Base-by-base conservation (phyloP, 2,888 invertebrate genomes). In the Drosophila fungiperda region DNA sequence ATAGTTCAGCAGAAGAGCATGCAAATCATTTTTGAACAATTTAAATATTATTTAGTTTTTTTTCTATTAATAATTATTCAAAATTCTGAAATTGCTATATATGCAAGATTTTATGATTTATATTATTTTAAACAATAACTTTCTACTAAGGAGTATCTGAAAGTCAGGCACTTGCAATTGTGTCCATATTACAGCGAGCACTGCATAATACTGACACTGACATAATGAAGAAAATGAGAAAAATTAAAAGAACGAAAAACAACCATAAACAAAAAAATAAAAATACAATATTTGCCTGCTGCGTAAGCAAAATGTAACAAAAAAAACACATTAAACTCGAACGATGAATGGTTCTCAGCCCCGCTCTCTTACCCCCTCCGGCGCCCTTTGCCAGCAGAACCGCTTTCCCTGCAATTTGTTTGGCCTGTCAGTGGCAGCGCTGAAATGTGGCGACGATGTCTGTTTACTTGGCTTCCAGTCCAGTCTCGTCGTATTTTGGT, bases 371-470 rank as follows among this genome's bases (percentile, higher is more conserved):
- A 11, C 40, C 42, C 17, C 12, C 15, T 26, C 20, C 20, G 4
- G 23, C 15, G 23, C 61, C 48, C 15, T 36, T 36, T 23, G 11
- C 38, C 15, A 38, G 26, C n/a, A 33, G n/a, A 29, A 17, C 35
- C 38, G 48, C 32, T 33, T 29, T 36, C 73, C 67, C 78, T 73
- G 73, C 84, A 82, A 85, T 85, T 89, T 89, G 85, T 85, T 89
- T 84, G 79, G 74, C 85, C 85, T 89, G 85, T 84, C 85, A 89
- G 82, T 81, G 84, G 79, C 83, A 69, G 71, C 68, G 60, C 45
- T 64, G 61, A 83, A 88, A 83, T 82, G 80, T 61, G 89, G 81
- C 84, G 83, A 84, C 80, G 63, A 67, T 67, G 74, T 71, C 74
- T 80, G 78, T 78, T 79, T 78, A 80, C 76, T 81, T 82, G 68